Base-by-base conservation (phyloP, 2,888 invertebrate species). In the Glyphotaelius pellucidus region DNA sequence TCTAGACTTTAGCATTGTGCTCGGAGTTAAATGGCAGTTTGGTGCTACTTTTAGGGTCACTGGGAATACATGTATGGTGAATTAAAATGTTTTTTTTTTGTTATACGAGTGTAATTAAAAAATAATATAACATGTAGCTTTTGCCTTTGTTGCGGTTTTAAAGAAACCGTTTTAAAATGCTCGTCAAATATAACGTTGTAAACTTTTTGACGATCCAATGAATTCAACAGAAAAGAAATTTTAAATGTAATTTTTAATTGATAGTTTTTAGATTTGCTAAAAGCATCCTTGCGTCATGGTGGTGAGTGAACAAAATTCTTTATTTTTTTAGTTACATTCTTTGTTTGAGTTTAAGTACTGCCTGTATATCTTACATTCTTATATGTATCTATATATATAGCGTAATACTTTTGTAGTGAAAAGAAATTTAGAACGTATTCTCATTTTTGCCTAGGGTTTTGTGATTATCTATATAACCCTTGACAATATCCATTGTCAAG, bases 1-100 rank as follows among this genome's bases (percentile, higher is more conserved):
- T 85, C 35, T 35, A 35, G 25, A 85, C 35, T 15, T 42, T 42
- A 31, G 85, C 85, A 85, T 85, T 85, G 85, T 85, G 14, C 35
- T 42, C 42, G 19, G 85, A 38, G 38, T 15, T 38, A 85, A 85
- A 85, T 85, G 85, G n/a, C 42, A 38, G 85, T 85, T 85, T 15
- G 3, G 67, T 67, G 67, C 67, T 67, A 9, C 83, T 83, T 30
- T 35, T 83, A 19, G 15, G 83, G 83, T 35, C 31, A 83, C 30
- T 83, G 35, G 83, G 83, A 32, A 32, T 5, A 83, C 83, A 32
- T 83, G 19, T 32, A 9, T 83, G 14, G 15, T 81, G 15, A n/a
- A 81, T 81, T 31, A 30, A 83, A 83, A 9, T 81, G 4, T 30
- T 30, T 30, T 30, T 30, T 81, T 15, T 31, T 67, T n/a, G n/a